Evolutionary conservation across 2,888 invertebrate species (phyloP), one percentile per base, ranked within the genome.

Genomic region (Pyrochroa serraticornis): DNA sequence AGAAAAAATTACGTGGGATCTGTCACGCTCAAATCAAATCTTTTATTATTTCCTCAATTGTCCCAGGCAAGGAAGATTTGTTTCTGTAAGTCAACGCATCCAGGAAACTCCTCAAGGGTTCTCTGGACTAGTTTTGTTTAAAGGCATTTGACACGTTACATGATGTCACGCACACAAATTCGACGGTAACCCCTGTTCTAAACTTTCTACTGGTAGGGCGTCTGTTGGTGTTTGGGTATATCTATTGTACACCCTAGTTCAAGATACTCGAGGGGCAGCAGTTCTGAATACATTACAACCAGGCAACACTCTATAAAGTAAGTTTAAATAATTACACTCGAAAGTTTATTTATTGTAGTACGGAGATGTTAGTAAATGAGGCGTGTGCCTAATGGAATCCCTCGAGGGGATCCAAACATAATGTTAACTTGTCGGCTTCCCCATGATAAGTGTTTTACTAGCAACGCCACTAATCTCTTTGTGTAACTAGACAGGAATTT

Each of bases 311-410:
- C 39, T 13, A 13, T 35, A 35, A 35, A 39, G 10, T 12, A 12
- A 10, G 39, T 39, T 39, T 39, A 39, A 39, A 39, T 39, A 39
- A 39, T 39, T 39, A 39, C 39, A 39, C 39, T 12, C 39, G 39
- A 39, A 9, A 10, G 9, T 12, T 12, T 39, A 39, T 39, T 39
- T 39, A 39, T 12, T 35, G 35, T 35, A 9, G 35, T 35, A 35
- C 9, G n/a, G 35, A 6, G 9, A 10, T 10, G 10, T 10, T 35
- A 10, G 9, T 9, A 35, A 9, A 9, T 35, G n/a, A n/a, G 35
- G 46, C 32, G 43, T 30, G 45, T 22, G 22, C 22, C 22, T 22
- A 22, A 22, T 22, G 22, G 22, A 22, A 22, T 22, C 22, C 22
- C 22, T 22, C 22, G 22, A 22, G 22, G 22, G 22, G 22, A 22